phyloP scores from a whole-genome alignment of 2,888 invertebrate species.

The Mythimna lalbum region DNA sequence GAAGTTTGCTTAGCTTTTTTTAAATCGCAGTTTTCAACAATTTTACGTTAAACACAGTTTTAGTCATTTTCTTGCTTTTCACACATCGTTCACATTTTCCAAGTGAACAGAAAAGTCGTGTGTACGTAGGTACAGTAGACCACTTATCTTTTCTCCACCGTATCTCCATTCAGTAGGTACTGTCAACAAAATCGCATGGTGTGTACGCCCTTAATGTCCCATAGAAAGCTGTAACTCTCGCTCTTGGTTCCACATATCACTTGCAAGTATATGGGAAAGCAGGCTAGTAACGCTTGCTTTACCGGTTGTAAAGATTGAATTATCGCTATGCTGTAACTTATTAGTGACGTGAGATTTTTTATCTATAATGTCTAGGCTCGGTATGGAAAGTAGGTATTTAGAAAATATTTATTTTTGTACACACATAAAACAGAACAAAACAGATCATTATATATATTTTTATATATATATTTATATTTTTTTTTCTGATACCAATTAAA shows the following conservation, averaged over 20 bases:
- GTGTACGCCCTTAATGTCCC: conserved; percentile 56
- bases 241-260: conserved; percentile 47
- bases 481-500: too few relatives aligned
- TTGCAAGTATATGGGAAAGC: conserved; percentile 50
- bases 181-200: conserved; percentile 31
- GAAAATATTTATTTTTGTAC: too few relatives aligned
- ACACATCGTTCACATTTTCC: neutral
- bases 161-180: conserved; percentile 16
- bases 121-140: too few relatives aligned
- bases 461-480: too few relatives aligned
- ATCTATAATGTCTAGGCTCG: neutral
- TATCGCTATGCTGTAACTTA: conserved; percentile 14
- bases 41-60: neutral
- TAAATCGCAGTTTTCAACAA: neutral
- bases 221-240: conserved; percentile 63
- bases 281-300: conserved; percentile 39
- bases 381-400: neutral
- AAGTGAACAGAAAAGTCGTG: neutral
- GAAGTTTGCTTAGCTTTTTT: too few relatives aligned
- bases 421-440: too few relatives aligned
- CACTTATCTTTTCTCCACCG: conserved; percentile 1
- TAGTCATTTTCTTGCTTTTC: neutral
- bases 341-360: neutral
- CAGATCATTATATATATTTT: too few relatives aligned
- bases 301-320: conserved; percentile 31